These are phyloP conservation scores for Decapterus maruadsi DNA, from an alignment of 2,797 vertebrate species.

Conservation along the genomic window DNA sequence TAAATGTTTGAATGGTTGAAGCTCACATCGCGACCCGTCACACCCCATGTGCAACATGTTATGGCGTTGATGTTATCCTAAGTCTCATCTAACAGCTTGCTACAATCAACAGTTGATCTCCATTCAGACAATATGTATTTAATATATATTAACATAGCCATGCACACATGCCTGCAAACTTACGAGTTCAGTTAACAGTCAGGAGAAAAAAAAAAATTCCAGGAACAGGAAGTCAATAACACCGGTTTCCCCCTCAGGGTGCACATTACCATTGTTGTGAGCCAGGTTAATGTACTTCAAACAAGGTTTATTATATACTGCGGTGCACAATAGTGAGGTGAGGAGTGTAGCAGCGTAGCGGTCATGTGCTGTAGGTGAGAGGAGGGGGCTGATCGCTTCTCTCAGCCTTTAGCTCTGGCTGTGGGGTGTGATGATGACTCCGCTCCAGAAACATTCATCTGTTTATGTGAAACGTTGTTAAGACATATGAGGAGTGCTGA, in stretches of 20 bases:
- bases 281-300: constrained; percentile 87
- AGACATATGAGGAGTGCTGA: neutral
- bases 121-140: constrained; percentile 46
- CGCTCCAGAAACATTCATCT: constrained; percentile 2
- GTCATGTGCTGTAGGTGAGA: constrained; percentile 61
- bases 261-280: constrained; percentile 84
- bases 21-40: neutral
- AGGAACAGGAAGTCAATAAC: constrained; percentile 85
- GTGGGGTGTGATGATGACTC: constrained; percentile 16
- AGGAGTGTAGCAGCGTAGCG: constrained; percentile 50
- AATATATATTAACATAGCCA: constrained; percentile 63
- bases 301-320: constrained; percentile 85
- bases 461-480: constrained; percentile 8
- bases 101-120: constrained; percentile 41
- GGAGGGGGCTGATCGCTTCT: constrained; percentile 38
- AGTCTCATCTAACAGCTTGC: constrained; percentile 17
- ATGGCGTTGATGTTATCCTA: neutral
- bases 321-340: constrained; percentile 77
- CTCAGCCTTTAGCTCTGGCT: constrained; percentile 29
- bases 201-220: constrained; percentile 80
- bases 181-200: constrained; percentile 78
- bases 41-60: constrained; percentile 3
- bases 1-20: neutral
- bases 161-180: constrained; percentile 74
- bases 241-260: constrained; percentile 79